Evolutionary conservation across 2,797 vertebrate genomes (phyloP), one percentile per base, ranked within the genome.

Genomic region (Kryptolebias ocellatus): DNA sequence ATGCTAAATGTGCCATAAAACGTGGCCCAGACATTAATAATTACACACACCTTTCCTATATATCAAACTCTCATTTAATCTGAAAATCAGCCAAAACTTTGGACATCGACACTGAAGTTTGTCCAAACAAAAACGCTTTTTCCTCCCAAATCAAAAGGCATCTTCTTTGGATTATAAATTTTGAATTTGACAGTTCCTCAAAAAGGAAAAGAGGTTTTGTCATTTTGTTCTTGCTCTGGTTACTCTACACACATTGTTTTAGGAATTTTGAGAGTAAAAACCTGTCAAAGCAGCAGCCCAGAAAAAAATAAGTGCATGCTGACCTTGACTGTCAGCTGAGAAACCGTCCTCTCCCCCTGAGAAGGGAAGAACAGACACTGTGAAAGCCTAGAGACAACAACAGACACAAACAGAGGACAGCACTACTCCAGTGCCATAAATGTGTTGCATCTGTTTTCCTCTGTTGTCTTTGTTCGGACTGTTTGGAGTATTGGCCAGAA

Each of bases 261-360:
- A 8, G 45, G 44, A 69, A 59, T 70, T 83, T 65, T 49, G 12
- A 51, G 75, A 76, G 70, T 72, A 67, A 71, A 66, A 82, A 68
- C 45, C 68, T 80, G 77, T 87, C 79, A 87, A 76, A 73, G 72
- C 62, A 53, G 8, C 50, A 56, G 68, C 37, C 20, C 49, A 63
- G 71, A 85, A 83, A 81, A 75, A 82, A 79, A 73, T 64, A 82
- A 78, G 70, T 27, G 59, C 1, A 59, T 2, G 62, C 59, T 85
- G 86, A 89, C 88, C 90, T 84, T 68, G 8, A 68, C 81, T 89
- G 86, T 87, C 81, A 80, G 68, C 78, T 60, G 63, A 72, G 62
- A 75, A 58, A 31, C 57, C 52, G 51, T 51, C 20, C 61, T 72
- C 76, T 60, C 20, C 64, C 58, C 60, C 53, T 11, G 45, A 77